A percentile compares a stretch with the other conserved stretches of the same genome.
Conservation (phyloP, 1,140 invertebrate genomes). For the Andrena cerasifolii region DNA sequence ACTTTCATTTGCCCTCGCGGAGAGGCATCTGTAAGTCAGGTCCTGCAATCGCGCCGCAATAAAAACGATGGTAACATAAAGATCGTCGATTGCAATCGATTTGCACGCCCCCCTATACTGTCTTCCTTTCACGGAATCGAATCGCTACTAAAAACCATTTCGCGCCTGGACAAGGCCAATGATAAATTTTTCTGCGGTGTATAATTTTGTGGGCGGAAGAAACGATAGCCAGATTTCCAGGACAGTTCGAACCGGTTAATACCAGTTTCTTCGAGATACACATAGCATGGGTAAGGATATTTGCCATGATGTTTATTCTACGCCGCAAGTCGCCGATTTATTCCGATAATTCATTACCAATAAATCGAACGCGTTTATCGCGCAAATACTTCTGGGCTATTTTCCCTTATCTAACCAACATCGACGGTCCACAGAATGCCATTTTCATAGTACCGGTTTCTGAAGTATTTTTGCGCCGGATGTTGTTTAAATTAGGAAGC, state of each 20-base stretch:
- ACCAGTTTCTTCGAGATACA: constrained; percentile 50
- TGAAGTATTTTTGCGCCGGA: constrained; percentile 12
- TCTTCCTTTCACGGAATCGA: no score
- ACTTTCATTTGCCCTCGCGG: constrained; percentile 23
- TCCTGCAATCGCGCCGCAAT: background rate
- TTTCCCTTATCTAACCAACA: no score
- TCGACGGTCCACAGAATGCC: background rate
- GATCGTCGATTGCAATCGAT: no score
- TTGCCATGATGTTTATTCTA: background rate
- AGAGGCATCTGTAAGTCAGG: background rate
- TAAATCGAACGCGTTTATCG: background rate
- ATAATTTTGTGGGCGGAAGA: constrained; percentile 28
- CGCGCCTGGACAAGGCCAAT: background rate
- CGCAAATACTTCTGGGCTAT: no score
- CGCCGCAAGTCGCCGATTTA: background rate
- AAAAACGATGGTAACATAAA: background rate
- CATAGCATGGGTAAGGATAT: background rate
- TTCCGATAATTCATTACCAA: background rate
- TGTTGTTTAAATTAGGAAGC: constrained; percentile 27
- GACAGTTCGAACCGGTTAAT: constrained; percentile 53
- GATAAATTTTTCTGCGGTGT: background rate
- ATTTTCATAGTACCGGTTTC: background rate
- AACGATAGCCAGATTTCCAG: constrained; percentile 48
- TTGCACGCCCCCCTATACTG: background rate
- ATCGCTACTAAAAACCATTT: background rate